A percentile compares a stretch with the other conserved stretches of the same genome.
Evolutionary conservation across 2,797 vertebrate species (phyloP).

Genomic region (Sebastes miniatus): DNA sequence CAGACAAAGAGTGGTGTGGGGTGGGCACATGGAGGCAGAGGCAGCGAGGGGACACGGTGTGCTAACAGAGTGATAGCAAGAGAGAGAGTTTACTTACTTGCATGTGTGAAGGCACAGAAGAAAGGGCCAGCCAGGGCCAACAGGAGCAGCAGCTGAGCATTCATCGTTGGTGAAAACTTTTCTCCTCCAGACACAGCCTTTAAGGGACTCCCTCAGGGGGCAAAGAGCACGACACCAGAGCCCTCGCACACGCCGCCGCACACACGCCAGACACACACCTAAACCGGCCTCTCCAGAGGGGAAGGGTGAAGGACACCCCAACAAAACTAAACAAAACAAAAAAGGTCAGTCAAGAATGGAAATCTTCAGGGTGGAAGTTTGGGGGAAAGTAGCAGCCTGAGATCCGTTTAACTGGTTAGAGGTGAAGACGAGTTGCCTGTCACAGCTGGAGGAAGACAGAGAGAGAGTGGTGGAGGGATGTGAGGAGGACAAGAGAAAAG

Average conservation of each 20-base stretch:
- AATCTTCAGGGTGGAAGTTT: constrained; percentile 20
- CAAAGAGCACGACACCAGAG: constrained; percentile 55
- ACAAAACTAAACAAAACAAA: neutral
- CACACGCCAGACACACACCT: constrained; percentile 46
- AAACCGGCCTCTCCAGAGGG: constrained; percentile 28
- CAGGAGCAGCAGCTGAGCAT: constrained; percentile 78
- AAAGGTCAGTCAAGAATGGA: constrained; percentile 19
- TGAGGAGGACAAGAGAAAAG: constrained; percentile 50
- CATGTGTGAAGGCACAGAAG: constrained; percentile 73
- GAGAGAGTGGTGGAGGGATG: constrained; percentile 53
- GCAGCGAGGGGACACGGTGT: constrained; percentile 65
- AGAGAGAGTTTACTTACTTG: constrained; percentile 78
- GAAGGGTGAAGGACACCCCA: constrained; percentile 8
- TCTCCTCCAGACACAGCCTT: constrained; percentile 59
- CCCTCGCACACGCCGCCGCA: constrained; percentile 27
- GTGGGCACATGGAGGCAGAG: constrained; percentile 67
- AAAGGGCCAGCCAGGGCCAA: constrained; percentile 73
- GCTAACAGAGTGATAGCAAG: constrained; percentile 47
- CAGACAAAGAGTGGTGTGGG: constrained; percentile 70
- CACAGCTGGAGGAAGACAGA: constrained; percentile 11
- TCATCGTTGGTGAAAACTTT: constrained; percentile 68
- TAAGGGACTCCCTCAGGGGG: constrained; percentile 35
- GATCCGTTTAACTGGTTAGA: constrained; percentile 13
- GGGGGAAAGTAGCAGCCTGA: neutral
- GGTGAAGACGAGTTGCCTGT: constrained; percentile 1